Conservation (phyloP, 2,888 invertebrate species). For the Melieria crassipennis region DNA sequence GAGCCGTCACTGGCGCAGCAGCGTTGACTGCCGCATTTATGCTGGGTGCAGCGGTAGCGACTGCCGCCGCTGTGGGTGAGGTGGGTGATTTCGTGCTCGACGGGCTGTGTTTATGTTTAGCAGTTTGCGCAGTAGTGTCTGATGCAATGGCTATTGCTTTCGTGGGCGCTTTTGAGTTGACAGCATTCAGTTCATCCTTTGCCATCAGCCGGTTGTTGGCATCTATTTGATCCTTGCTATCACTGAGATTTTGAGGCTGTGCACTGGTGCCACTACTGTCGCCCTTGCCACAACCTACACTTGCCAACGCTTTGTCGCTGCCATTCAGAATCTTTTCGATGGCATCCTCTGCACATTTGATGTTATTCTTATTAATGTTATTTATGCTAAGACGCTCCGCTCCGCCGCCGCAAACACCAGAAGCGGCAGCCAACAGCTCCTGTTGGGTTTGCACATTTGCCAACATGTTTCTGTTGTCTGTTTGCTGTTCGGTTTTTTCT, state of each 20-base stretch:
- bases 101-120: constrained; percentile 11
- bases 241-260: no score
- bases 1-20: constrained; percentile 13
- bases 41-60: background rate
- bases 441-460: no score
- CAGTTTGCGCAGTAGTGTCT: constrained; percentile 18
- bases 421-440: no score
- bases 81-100: constrained; percentile 20
- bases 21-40: constrained; percentile 23
- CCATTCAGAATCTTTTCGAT: background rate
- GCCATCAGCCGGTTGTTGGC: background rate
- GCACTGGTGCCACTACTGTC: constrained; percentile 13
- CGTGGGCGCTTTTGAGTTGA: constrained; percentile 24
- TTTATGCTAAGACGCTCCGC: background rate
- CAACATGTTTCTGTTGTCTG: no score
- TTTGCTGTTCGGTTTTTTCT: no score
- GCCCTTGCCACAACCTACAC: constrained; percentile 16
- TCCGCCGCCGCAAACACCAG: no score
- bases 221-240: constrained; percentile 25
- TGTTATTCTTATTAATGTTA: background rate
- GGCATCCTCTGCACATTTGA: background rate
- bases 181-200: background rate
- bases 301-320: background rate
- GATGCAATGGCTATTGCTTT: constrained; percentile 31
- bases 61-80: constrained; percentile 1